These are phyloP conservation scores for Netta rufina DNA, from an alignment of 2,797 vertebrate genomes.

Conservation along the genomic window DNA sequence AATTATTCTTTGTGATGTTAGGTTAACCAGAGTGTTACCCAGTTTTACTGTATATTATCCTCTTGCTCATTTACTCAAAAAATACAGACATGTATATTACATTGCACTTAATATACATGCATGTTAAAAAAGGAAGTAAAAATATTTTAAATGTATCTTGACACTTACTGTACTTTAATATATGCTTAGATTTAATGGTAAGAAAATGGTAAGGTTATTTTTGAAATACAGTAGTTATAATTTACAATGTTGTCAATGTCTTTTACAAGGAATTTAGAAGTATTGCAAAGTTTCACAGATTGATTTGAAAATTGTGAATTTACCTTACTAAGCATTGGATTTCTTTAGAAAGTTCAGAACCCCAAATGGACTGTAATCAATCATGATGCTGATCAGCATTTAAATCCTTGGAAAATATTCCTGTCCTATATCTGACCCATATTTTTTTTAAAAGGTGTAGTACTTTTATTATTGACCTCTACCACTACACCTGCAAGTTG, in stretches of 20 bases:
- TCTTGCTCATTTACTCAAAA: not conserved
- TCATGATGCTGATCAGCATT: not conserved
- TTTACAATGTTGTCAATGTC: not conserved
- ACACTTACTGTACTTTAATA: not conserved
- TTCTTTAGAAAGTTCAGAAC: not conserved
- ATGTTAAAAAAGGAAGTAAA: not conserved
- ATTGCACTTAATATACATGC: not conserved
- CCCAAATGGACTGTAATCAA: not conserved
- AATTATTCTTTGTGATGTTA: not conserved
- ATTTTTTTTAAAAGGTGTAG: not conserved
- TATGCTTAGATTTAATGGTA: not conserved
- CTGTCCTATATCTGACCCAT: not conserved
- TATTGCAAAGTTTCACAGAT: conserved; percentile 49
- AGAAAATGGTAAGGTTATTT: not conserved
- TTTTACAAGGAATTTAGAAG: not conserved
- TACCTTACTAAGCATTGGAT: not conserved
- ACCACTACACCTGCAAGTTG: not conserved
- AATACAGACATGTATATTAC: not conserved
- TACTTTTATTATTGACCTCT: not conserved
- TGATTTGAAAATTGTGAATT: conserved; percentile 40
- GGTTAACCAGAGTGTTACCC: not conserved
- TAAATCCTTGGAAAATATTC: not conserved
- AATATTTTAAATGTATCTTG: not conserved
- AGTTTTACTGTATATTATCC: not conserved
- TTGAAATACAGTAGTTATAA: not conserved